Conservation (phyloP, 2,113 vertebrate genomes). For the Peucedramus taeniatus region DNA sequence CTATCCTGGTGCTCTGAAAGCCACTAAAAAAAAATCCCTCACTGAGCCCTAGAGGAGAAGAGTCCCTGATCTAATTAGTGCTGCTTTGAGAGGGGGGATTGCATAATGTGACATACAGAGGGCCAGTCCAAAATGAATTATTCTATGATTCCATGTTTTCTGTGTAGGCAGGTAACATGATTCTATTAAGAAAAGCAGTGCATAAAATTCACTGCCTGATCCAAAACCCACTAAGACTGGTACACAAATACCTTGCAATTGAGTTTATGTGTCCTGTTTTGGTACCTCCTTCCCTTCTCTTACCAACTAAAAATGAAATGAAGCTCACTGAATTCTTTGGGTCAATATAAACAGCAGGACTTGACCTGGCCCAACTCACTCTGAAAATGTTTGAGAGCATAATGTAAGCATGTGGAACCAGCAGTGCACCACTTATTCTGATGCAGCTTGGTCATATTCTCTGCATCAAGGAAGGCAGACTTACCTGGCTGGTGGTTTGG, state of each 20-base stretch:
- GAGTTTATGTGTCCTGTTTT: neutral
- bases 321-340: neutral
- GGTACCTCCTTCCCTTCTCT: neutral
- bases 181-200: neutral
- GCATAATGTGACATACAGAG: neutral
- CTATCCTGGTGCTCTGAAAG: neutral
- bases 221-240: neutral
- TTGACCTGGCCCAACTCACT: neutral
- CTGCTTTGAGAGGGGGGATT: neutral
- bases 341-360: neutral
- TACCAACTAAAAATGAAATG: neutral
- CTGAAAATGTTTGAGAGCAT: neutral
- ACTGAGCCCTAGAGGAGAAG: neutral
- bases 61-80: neutral
- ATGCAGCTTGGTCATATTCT: neutral
- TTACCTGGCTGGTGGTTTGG: neutral
- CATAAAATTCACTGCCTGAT: neutral
- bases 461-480: neutral
- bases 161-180: neutral
- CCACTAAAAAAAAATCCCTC: neutral
- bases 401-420: neutral
- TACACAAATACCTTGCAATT: neutral
- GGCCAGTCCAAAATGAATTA: neutral
- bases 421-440: neutral
- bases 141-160: neutral